Base-by-base conservation (phyloP, 2,888 invertebrate genomes). In the Cotesia congregata region DNA sequence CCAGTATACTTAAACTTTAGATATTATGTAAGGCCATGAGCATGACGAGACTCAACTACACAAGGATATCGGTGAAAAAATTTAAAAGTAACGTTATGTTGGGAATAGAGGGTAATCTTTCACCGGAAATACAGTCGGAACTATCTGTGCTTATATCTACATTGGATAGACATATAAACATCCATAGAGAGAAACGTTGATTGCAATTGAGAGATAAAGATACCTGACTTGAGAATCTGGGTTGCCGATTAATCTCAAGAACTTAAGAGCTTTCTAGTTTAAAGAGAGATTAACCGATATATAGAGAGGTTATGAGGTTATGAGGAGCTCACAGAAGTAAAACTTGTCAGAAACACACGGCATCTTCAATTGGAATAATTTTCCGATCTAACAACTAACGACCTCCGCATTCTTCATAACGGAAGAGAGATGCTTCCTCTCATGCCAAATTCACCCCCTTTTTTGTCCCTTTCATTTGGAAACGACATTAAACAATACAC, bases 221-320 rank as follows among this genome's bases (percentile, higher is more conserved):
- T 64, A 74, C 15, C 60, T 9, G 60, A 68, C 74, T 74, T 68
- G 38, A n/a, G 40, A 74, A 67, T 74, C 68, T 67, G 59, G 74
- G 72, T 59, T 60, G 39, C 40, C 70, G 64, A 75, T 75, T 75
- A 70, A 75, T 75, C 68, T 70, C 64, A 20, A 12, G 69, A 73
- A 73, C 62, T 61, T 72, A 30, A 67, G 30, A 67, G 15, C 67
- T 65, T 67, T 75, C 38, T 5, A 75, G 68, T 15, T 39, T 41
- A 68, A 70, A 64, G 70, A 75, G 74, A 64, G 39, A 72, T 40
- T 17, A 30, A 69, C 12, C n/a, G 15, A 20, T 20, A 59, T 50
- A 70, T 39, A 41, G 12, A 62, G 30, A 64, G 64, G 61, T 39
- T 72, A 40, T 41, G 40, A 64, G 72, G 72, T 72, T 72, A 74